Percentiles rank a stretch among this genome's conserved stretches.
phyloP scores from a whole-genome alignment of 1,140 invertebrate species.

The Drosophila nigrodunni region DNA sequence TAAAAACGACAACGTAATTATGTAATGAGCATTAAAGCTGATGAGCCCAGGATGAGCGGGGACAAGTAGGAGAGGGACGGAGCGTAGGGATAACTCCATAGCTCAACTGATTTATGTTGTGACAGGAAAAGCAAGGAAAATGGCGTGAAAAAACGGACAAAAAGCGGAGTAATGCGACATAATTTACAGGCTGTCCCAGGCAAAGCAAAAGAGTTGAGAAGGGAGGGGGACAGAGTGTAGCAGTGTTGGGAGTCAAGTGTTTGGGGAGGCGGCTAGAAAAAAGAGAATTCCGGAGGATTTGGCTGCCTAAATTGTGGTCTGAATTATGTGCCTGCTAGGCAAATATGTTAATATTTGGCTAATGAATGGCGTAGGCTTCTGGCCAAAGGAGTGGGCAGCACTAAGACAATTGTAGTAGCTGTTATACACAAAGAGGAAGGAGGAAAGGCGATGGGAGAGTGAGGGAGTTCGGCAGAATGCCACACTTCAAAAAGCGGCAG shows the following conservation, averaged over 20 bases:
- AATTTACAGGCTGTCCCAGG: slow-evolving; percentile 59
- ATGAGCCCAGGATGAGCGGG: slow-evolving; percentile 28
- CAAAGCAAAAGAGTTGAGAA: slow-evolving; percentile 11
- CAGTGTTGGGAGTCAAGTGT: slow-evolving; percentile 23
- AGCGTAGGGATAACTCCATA: not conserved
- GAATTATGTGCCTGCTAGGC: slow-evolving; percentile 59
- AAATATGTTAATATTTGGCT: slow-evolving; percentile 80
- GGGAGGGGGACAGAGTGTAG: not conserved
- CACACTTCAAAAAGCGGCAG: slow-evolving; percentile 62
- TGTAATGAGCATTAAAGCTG: slow-evolving; percentile 65
- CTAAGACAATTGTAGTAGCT: slow-evolving; percentile 50
- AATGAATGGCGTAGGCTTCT: slow-evolving; percentile 57
- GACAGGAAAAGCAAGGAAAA: slow-evolving; percentile 34
- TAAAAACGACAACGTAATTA: slow-evolving; percentile 74
- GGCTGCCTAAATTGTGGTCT: slow-evolving; percentile 63
- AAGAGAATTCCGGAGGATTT: slow-evolving; percentile 43
- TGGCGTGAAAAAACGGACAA: slow-evolving; percentile 51
- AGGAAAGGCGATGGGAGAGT: not conserved
- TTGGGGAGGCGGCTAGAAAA: slow-evolving; percentile 12
- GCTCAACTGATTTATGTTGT: slow-evolving; percentile 45
- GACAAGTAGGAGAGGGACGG: too few species aligned
- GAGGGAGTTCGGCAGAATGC: not conserved
- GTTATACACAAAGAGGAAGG: not conserved
- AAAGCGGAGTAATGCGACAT: slow-evolving; percentile 60
- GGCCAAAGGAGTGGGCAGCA: slow-evolving; percentile 18